A percentile compares a stretch with the other conserved stretches of the same genome.
These are phyloP conservation scores for Platyrinchus mystaceus DNA, from an alignment of 2,797 vertebrate genomes.

Conservation along the genomic window DNA sequence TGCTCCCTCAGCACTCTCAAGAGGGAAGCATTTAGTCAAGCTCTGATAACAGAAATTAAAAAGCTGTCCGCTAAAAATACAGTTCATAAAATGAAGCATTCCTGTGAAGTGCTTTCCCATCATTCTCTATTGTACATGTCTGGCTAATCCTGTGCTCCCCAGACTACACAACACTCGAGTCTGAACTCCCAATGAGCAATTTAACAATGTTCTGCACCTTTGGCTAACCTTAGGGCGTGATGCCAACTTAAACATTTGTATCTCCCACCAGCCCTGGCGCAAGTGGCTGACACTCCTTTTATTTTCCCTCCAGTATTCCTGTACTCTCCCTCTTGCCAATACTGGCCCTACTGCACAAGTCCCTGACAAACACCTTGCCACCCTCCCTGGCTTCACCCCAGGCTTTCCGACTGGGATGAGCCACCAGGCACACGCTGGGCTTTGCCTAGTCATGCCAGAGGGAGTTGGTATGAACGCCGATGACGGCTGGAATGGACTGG, in stretches of 20 bases:
- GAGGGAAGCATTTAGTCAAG: not conserved
- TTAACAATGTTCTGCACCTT: conserved; percentile 5
- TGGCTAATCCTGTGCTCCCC: not conserved
- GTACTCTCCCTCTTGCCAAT: not conserved
- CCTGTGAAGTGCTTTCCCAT: not conserved
- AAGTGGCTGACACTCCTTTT: not conserved
- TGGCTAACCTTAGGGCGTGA: not conserved
- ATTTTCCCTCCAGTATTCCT: not conserved
- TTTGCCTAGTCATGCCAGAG: not conserved
- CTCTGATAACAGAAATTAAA: not conserved
- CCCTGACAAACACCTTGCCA: not conserved
- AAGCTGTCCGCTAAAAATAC: not conserved
- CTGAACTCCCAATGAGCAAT: not conserved
- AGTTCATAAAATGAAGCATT: not conserved
- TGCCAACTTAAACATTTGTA: not conserved
- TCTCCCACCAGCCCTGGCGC: not conserved
- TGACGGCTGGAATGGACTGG: fast-evolving
- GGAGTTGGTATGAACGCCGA: not conserved
- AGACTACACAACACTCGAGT: not conserved
- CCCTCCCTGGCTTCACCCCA: not conserved
- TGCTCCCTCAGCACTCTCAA: not conserved
- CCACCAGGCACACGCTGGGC: not conserved
- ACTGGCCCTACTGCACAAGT: not conserved
- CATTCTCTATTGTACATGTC: not conserved
- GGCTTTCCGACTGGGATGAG: not conserved